Evolutionary conservation across 2,797 vertebrate species (phyloP).

Genomic region (Rhyacichthys aspro): DNA sequence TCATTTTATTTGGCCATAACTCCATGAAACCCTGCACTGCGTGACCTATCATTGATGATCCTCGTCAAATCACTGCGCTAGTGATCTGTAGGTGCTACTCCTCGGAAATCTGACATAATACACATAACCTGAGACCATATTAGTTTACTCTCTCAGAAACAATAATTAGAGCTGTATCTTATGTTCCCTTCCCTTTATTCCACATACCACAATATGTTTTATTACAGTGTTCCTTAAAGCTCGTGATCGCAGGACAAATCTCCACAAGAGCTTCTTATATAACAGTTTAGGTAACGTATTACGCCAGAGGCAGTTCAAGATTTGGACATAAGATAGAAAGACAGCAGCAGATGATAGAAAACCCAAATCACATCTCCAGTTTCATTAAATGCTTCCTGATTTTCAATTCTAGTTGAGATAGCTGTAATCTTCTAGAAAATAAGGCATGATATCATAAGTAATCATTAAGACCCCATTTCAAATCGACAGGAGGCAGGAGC

Average conservation of each 20-base stretch:
- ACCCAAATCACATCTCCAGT: too few species aligned
- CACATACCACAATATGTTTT: slow-evolving; percentile 3
- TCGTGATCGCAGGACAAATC: slow-evolving; percentile 27
- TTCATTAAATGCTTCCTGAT: too few species aligned
- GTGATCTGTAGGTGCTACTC: neutral
- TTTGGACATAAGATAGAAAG: too few species aligned
- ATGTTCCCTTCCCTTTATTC: neutral
- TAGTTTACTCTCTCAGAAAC: too few species aligned
- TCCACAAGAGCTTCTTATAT: slow-evolving; percentile 10
- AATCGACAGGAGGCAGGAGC: too few species aligned
- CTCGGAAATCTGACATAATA: slow-evolving; percentile 16
- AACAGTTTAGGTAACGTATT: slow-evolving; percentile 24
- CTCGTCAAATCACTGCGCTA: slow-evolving; percentile 26
- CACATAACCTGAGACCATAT: neutral
- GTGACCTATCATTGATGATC: slow-evolving; percentile 18
- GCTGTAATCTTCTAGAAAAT: too few species aligned
- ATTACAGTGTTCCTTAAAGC: slow-evolving; percentile 17
- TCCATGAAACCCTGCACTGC: slow-evolving; percentile 16
- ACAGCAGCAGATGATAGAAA: too few species aligned
- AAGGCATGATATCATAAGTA: too few species aligned
- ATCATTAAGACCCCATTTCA: too few species aligned
- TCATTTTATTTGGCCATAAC: slow-evolving; percentile 45
- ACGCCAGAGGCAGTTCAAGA: too few species aligned
- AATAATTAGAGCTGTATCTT: too few species aligned
- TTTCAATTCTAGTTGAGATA: too few species aligned